Percentiles rank a stretch among this genome's conserved stretches.
Conservation (phyloP, 2,113 vertebrate species). For the Todiramphus saurophagus region DNA sequence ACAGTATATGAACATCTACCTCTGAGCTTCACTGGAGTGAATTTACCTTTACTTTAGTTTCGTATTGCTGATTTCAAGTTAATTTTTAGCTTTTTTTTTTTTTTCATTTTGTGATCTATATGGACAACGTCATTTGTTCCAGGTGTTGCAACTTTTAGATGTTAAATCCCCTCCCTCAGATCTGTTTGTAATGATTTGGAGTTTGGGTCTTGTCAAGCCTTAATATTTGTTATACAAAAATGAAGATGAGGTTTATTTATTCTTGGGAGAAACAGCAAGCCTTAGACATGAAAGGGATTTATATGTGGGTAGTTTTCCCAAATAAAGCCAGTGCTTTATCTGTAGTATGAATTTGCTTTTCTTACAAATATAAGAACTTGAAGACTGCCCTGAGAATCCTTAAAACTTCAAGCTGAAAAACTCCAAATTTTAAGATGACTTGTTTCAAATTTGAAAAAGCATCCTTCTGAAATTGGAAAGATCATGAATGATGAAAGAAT, state of each 20-base stretch:
- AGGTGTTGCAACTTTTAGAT: background rate
- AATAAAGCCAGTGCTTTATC: background rate
- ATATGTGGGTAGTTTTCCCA: background rate
- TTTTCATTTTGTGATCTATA: background rate
- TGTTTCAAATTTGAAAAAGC: background rate
- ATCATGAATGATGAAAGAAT: background rate
- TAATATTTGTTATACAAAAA: slow-evolving; percentile 8
- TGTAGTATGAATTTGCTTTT: background rate
- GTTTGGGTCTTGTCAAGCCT: slow-evolving; percentile 8
- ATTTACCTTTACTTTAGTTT: background rate
- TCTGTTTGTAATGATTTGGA: slow-evolving; percentile 45
- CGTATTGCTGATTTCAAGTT: background rate
- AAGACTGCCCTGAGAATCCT: background rate
- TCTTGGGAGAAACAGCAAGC: slow-evolving; percentile 5
- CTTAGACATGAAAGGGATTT: slow-evolving; percentile 1
- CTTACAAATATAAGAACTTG: background rate
- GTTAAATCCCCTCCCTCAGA: background rate
- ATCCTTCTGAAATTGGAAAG: background rate
- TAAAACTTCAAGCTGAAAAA: background rate
- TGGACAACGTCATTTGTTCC: background rate
- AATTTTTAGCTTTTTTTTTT: background rate
- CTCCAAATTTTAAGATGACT: background rate
- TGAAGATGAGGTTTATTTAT: slow-evolving; percentile 12
- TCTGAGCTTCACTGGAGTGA: background rate
- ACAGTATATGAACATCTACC: background rate